A percentile compares a stretch with the other conserved stretches of the same genome.
Conservation (phyloP, 1,140 invertebrate genomes). For the Ylistrum balloti region DNA sequence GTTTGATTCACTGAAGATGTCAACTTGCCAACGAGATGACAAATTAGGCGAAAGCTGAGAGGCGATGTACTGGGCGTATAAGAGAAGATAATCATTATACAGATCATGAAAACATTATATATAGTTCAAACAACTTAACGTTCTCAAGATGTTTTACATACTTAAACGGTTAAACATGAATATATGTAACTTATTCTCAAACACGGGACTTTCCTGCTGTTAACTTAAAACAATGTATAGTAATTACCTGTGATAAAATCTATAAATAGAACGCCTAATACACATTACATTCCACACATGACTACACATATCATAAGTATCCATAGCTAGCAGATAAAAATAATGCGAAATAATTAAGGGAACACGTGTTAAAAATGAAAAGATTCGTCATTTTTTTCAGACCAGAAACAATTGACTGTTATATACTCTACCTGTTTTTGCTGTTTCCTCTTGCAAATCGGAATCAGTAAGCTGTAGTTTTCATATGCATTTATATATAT, state of each 20-base stretch:
- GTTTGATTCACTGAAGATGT: background rate
- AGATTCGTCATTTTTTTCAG: background rate
- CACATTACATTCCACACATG: background rate
- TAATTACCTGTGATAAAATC: background rate
- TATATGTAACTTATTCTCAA: background rate
- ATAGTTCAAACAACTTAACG: no score
- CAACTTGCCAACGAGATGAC: background rate
- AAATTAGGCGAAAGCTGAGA: background rate
- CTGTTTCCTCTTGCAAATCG: background rate
- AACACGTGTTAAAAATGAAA: background rate
- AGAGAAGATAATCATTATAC: background rate
- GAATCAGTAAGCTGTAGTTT: background rate
- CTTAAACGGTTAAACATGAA: no score
- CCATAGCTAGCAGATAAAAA: background rate
- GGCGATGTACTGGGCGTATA: background rate
- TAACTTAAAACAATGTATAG: background rate
- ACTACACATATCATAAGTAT: background rate
- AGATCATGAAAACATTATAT: no score
- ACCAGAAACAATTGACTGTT: background rate
- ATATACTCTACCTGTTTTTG: background rate
- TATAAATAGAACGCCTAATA: background rate
- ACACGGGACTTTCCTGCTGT: conserved; percentile 5
- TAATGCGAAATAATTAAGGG: background rate
- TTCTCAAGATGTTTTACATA: no score
- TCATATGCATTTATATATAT: background rate